Evolutionary conservation across 2,797 vertebrate genomes (phyloP).

Genomic region (Natrix natrix): DNA sequence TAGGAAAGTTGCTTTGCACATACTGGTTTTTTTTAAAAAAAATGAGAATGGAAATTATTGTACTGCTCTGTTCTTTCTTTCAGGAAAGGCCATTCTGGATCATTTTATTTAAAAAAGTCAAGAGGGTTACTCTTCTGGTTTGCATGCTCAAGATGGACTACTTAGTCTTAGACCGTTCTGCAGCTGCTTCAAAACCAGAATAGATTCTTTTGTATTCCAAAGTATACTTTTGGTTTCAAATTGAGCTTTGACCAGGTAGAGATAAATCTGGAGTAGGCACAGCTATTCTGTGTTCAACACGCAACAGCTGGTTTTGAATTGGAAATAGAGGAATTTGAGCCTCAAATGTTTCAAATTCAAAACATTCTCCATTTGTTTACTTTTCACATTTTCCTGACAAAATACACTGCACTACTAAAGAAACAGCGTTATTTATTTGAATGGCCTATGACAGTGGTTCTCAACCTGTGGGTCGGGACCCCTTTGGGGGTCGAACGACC

Average conservation of each 20-base stretch:
- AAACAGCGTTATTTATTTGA: background rate
- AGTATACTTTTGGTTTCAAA: background rate
- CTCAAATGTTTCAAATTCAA: background rate
- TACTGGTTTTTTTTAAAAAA: constrained; percentile 9
- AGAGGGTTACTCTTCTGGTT: background rate
- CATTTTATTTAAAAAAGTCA: background rate
- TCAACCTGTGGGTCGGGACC: no score
- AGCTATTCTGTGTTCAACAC: background rate
- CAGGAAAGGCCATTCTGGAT: constrained; percentile 47
- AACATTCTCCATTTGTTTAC: background rate
- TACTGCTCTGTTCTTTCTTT: constrained; percentile 34
- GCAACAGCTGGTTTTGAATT: background rate
- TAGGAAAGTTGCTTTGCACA: constrained; percentile 41
- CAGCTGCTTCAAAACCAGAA: background rate
- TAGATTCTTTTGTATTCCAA: background rate
- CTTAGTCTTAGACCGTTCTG: background rate
- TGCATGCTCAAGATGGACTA: background rate
- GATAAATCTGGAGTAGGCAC: background rate
- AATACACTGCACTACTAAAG: background rate
- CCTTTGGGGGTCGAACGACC: no score
- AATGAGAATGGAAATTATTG: constrained; percentile 54
- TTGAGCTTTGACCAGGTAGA: background rate
- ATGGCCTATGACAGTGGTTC: no score
- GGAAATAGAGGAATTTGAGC: background rate
- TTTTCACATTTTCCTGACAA: constrained; percentile 8